phyloP scores from a whole-genome alignment of 2,113 vertebrate species.

The Meleagris gallopavo region DNA sequence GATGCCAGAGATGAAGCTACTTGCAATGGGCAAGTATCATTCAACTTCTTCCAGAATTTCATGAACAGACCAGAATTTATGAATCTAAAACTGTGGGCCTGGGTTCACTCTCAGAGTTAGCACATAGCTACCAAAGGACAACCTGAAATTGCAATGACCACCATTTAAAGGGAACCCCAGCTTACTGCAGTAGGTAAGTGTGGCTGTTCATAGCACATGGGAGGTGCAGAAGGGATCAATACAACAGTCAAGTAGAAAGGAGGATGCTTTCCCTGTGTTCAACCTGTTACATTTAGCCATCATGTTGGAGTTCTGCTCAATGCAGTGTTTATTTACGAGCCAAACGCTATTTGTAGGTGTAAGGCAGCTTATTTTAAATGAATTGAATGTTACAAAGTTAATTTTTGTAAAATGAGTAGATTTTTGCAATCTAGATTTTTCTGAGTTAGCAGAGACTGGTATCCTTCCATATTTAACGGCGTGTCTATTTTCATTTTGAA shows the following conservation, averaged over 20 bases:
- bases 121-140: background rate
- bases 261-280: background rate
- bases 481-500: background rate
- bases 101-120: background rate
- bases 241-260: background rate
- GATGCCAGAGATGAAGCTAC: background rate
- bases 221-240: accelerated
- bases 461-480: background rate
- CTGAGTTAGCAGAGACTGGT: background rate
- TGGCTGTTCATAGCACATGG: background rate
- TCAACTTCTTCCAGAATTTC: background rate
- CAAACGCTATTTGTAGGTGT: background rate
- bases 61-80: background rate
- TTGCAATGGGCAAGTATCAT: background rate
- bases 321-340: accelerated
- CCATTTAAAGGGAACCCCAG: background rate
- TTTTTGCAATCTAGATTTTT: background rate
- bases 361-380: background rate
- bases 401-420: background rate
- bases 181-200: background rate
- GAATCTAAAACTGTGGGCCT: background rate
- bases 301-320: background rate
- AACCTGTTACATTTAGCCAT: background rate
- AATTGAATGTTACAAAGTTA: background rate
- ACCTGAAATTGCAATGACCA: no score